Conservation (phyloP, 2,888 invertebrate genomes). For the Netelia inedita region DNA sequence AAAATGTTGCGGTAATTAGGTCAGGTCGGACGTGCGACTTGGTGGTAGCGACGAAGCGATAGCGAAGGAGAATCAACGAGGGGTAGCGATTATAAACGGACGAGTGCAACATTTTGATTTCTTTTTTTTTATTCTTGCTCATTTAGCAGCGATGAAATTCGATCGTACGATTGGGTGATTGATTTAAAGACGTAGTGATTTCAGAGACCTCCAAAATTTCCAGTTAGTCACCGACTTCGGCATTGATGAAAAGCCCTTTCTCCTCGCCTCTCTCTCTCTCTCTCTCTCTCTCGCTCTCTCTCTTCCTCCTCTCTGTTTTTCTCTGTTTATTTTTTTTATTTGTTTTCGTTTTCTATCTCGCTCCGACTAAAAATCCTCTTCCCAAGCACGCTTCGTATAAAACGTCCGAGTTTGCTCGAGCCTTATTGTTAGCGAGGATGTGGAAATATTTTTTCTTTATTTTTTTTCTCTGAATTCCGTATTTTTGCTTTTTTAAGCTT, state of each 20-base stretch:
- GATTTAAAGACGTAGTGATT: constrained; percentile 52
- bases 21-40: not conserved
- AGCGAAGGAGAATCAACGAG: not conserved
- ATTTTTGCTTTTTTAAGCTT: constrained; percentile 39
- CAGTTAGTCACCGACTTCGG: constrained; percentile 80
- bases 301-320: constrained; percentile 14
- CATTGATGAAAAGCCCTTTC: constrained; percentile 74
- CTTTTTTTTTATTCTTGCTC: constrained; percentile 1
- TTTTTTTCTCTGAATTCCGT: constrained; percentile 8
- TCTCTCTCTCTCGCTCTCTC: constrained; percentile 25
- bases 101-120: constrained; percentile 48
- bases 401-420: constrained; percentile 35
- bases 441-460: constrained; percentile 31
- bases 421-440: constrained; percentile 18
- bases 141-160: not conserved
- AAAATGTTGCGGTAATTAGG: not conserved
- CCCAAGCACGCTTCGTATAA: constrained; percentile 52
- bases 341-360: constrained; percentile 27
- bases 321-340: constrained; percentile 9
- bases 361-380: constrained; percentile 39
- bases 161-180: constrained; percentile 24
- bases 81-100: not conserved
- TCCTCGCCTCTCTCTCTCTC: constrained; percentile 38
- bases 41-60: not conserved
- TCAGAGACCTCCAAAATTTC: constrained; percentile 81